Base-by-base conservation (phyloP, 2,797 vertebrate species). In the Poeciliopsis turneri region DNA sequence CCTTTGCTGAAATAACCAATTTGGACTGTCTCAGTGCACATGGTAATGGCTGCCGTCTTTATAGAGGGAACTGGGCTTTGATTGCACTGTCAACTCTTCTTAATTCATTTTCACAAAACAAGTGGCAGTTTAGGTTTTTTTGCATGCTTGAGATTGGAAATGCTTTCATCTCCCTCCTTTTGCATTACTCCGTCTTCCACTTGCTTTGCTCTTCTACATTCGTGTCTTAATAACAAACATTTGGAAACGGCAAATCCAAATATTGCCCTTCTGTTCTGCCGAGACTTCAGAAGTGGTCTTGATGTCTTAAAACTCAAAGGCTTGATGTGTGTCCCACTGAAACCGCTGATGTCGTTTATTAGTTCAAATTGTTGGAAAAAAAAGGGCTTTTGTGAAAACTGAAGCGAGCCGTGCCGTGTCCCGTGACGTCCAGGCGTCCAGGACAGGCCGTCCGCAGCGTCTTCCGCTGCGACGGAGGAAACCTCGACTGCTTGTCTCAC, bases 61-160 rank as follows among this genome's bases (percentile, higher is more conserved):
- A 46, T 78, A 9, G 11, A 78, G 1, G 72, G 75, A 82, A 51
- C 45, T 55, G 84, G 68, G 85, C 84, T 87, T 86, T 86, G 86
- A 89, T 89, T 91, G 77, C 25, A 0, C 76, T 84, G 86, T 88
- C 84, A 90, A 78, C 75, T 80, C 51, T 71, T 79, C 69, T 9
- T 69, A 76, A 74, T 71, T 85, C 33, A 43, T 76, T 74, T 78
- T 83, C 66, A 83, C 70, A 74, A 88, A 88, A 88, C 84, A 84
- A 87, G 87, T 74, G 15, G 71, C 76, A 72, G 79, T 87, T 86
- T 77, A 84, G 77, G 46, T 77, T 30, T 33, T 33, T 47, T 45
- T 15, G 39, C 39, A 6, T 61, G 84, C 59, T 49, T 75, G 47
- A 78, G 77, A 71, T 53, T 59, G 74, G 74, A 79, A 45, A 9